phyloP scores from a whole-genome alignment of 2,888 invertebrate species.

The Callyntrura sp. region DNA sequence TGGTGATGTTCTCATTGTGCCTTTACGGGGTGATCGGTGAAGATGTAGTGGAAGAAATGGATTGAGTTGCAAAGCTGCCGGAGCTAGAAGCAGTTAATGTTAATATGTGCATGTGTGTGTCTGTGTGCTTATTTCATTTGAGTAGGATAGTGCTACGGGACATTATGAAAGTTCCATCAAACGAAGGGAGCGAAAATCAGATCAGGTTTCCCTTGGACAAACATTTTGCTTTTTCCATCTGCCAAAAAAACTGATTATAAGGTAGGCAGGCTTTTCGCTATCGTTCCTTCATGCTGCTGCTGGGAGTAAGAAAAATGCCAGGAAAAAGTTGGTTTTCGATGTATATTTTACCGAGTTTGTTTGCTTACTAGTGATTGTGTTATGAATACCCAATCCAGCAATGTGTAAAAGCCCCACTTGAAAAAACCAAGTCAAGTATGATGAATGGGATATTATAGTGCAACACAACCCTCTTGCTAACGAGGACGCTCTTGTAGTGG shows the following conservation, averaged over 20 bases:
- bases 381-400: conserved; percentile 82
- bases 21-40: background rate
- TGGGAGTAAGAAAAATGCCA: background rate
- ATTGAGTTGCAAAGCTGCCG: conserved; percentile 7
- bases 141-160: conserved; percentile 79
- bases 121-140: conserved; percentile 42
- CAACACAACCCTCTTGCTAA: background rate
- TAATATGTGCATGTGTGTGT: conserved; percentile 39
- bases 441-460: conserved; percentile 36
- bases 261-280: conserved; percentile 20
- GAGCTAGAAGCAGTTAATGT: too few relatives aligned
- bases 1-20: conserved; percentile 8
- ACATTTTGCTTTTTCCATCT: conserved; percentile 83
- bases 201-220: conserved; percentile 83
- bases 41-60: conserved; percentile 48
- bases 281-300: background rate
- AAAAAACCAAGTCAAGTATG: conserved; percentile 46
- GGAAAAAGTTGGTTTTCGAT: conserved; percentile 32
- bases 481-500: too few relatives aligned
- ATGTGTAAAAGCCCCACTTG: conserved; percentile 38
- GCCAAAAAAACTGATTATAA: conserved; percentile 83
- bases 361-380: conserved; percentile 79
- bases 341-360: conserved; percentile 51
- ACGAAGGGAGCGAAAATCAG: conserved; percentile 55
- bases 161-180: conserved; percentile 73